Base-by-base conservation (phyloP, 2,797 vertebrate genomes). In the Macrochelys suwanniensis region DNA sequence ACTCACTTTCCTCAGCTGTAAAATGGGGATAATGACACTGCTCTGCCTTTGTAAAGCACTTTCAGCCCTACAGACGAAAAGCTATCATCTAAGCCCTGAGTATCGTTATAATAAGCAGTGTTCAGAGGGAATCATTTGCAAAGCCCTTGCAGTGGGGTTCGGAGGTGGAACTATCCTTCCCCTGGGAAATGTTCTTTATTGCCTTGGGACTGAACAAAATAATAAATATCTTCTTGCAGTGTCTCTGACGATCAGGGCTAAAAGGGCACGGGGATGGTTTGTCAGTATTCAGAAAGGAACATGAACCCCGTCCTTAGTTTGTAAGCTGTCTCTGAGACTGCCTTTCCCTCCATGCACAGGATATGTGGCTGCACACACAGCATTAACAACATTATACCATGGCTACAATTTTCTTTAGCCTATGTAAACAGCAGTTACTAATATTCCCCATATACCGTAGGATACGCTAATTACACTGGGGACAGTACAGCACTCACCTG, bases 401-500 rank as follows among this genome's bases (percentile, higher is more conserved):
- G n/a, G 15, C 4, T 49, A 82, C 85, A 78, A 42, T 77, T 87
- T 51, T 93, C 78, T 82, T 0, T 0, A 79, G 37, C 25, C 56
- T 89, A 31, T 80, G 89, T 79, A 78, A 77, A 28, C 10, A 51
- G 16, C 71, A 71, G 42, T 90, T 82, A 50, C 33, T 71, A 37
- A 17, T 16, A 28, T 37, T 91, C 91, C 87, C 85, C 92, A 17
- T 45, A 87, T 31, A 37, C 83, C 87, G 61, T 42, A 74, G 74
- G 23, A 94, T 85, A 47, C 56, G 6, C 37, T 13, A 68, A 97
- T 83, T 91, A 92, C 56, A 6, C 83, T 4, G 85, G 9, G 25
- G 26, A 10, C 56, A 93, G 59, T 87, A 65, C 49, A 85, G 68
- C 91, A 97, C 98, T 98, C 93, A 99, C 99, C 99, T 99, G 97